Base-by-base conservation (phyloP, 2,797 vertebrate genomes). In the Pipistrellus nathusii region DNA sequence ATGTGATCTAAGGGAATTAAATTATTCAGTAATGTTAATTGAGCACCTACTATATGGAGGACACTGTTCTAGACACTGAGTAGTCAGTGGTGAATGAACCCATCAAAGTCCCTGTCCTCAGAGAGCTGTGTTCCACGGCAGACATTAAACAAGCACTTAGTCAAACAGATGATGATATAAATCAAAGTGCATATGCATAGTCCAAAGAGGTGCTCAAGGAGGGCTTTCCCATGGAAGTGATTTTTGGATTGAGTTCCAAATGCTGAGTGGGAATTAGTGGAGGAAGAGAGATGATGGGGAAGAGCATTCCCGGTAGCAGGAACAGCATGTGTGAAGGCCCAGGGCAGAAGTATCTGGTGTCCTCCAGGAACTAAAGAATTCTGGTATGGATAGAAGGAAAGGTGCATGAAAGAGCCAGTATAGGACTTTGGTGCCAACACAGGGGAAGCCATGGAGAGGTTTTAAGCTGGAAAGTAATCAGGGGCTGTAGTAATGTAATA, bases 151-250 rank as follows among this genome's bases (percentile, higher is more conserved):
- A 72, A 69, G 44, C 32, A 64, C 90, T 85, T 80, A 83, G 80
- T 41, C 15, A 57, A 17, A 64, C 3, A 41, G 2, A 2, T 51
- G 62, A 9, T 30, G 2, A 66, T 81, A 46, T 59, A 76, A 55
- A 41, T 48, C 72, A 13, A 92, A 87, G 18, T 30, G 15, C 44
- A 87, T 44, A 77, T 48, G n/a, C 1, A 0, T 20, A 23, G 27
- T 72, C 25, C 77, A 27, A 83, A 80, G 88, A 57, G 32, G 13
- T 80, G 4, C 20, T 75, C 71, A 76, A 77, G 46, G 55, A 85
- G 25, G 30, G 76, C 27, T 90, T 71, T 91, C 46, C 44, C 10
- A 75, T 86, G 92, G 80, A 93, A 27, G 53, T 35, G 59, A 59
- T 83, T 80, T 80, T 82, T 35, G 18, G 23, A 32, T 59, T 87